Evolutionary conservation across 2,113 vertebrate genomes (phyloP).

Genomic region (Perca schrenkii): DNA sequence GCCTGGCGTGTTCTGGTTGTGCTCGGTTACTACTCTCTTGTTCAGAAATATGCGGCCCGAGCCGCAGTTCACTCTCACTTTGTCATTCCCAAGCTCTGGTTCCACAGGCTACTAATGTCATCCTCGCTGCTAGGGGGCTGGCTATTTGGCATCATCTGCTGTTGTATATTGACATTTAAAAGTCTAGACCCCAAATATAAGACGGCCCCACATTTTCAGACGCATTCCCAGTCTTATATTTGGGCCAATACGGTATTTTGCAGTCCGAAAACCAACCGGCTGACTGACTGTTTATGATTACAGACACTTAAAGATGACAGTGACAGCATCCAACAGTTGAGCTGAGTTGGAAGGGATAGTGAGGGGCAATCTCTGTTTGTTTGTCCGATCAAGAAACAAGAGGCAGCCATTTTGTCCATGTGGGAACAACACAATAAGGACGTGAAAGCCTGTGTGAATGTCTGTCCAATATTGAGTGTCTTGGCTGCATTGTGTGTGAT

Average conservation of each 20-base stretch:
- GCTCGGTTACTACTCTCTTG: too few species aligned
- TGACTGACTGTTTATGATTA: slow-evolving; percentile 2
- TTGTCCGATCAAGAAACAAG: slow-evolving; percentile 30
- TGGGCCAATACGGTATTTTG: neutral
- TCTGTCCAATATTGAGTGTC: slow-evolving; percentile 35
- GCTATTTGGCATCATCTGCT: too few species aligned
- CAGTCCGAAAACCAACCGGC: neutral
- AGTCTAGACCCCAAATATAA: too few species aligned
- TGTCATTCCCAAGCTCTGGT: too few species aligned
- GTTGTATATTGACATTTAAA: too few species aligned
- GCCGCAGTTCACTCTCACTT: too few species aligned
- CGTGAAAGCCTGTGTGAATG: slow-evolving; percentile 4
- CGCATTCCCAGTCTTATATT: too few species aligned
- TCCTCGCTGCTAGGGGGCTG: too few species aligned
- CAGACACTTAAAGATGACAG: slow-evolving; percentile 1
- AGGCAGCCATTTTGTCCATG: slow-evolving; percentile 33
- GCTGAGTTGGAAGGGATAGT: slow-evolving; percentile 5
- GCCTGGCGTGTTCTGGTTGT: too few species aligned
- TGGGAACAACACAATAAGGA: slow-evolving; percentile 39
- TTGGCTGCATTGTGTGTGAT: slow-evolving; percentile 31
- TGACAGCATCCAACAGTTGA: slow-evolving; percentile 19
- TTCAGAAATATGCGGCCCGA: too few species aligned
- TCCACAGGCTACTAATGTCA: too few species aligned
- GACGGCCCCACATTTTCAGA: too few species aligned
- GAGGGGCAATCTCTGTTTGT: slow-evolving; percentile 32